Evolutionary conservation across 2,113 vertebrate species (phyloP), one percentile per base, ranked within the genome.

Genomic region (Hyperopisus bebe): DNA sequence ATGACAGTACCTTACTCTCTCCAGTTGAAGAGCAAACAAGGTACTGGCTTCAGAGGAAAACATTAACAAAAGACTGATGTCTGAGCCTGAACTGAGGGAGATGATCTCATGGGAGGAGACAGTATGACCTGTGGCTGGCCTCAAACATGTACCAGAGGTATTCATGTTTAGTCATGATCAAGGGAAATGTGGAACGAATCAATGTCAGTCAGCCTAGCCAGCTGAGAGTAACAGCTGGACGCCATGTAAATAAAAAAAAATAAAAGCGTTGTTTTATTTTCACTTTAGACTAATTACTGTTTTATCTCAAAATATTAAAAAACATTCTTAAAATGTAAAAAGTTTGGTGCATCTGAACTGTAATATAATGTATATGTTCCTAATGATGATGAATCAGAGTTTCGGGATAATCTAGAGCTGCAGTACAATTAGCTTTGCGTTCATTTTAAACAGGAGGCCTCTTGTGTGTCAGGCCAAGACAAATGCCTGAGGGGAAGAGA

Each of bases 381-480:
- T 48, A 77, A 31, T 50, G 62, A 35, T 10, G 62, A 39, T 46
- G 39, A 62, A 19, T 70, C 58, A n/a, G 21, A 24, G 88, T 24
- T 17, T 47, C 51, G 19, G 74, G 39, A 53, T 44, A 17, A 51
- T 53, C 47, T 3, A n/a, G 74, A 46, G 48, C 50, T 80, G 27
- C 48, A 83, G 48, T 17, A 6, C 46, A 83, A 39, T 86, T 89
- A 21, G 51, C 53, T 89, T 66, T 66, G 51, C 21, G 55, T 89
- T 89, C 85, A 47, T 89, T 86, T 89, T 53, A 85, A 85, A 86
- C 89, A 89, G 80, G 42, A 89, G 89, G 35, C 47, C 77, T 55
- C 39, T 47, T 55, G 83, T 48, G 85, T 86, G 51, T 89, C 3
- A 39, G 42, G 82, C 89, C 82, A 89, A 89, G 80, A 89, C 89